Conservation (phyloP, 1,140 invertebrate genomes). For the Cheumatopsyche charites region DNA sequence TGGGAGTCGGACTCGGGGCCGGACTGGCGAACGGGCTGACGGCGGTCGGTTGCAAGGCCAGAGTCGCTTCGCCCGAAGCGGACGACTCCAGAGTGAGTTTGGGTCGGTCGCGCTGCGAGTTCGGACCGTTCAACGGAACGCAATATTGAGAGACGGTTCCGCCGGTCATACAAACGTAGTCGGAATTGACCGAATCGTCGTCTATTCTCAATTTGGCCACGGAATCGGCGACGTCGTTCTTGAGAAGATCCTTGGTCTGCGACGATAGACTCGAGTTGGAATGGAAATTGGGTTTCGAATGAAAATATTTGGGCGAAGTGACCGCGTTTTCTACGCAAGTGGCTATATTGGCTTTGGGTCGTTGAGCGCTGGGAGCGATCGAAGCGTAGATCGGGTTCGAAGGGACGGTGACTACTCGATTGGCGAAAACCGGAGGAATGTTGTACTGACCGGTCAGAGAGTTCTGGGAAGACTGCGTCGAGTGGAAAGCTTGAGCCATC, state of each 20-base stretch:
- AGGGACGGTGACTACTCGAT: constrained; percentile 58
- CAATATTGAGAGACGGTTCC: constrained; percentile 56
- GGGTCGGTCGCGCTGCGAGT: constrained; percentile 52
- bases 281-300: constrained; percentile 54
- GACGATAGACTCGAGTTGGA: constrained; percentile 45
- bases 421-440: constrained; percentile 55
- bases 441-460: constrained; percentile 53
- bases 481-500: constrained; percentile 48
- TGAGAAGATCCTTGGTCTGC: constrained; percentile 51
- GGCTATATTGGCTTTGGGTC: constrained; percentile 60
- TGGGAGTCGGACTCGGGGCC: constrained; percentile 61
- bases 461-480: no score
- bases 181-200: constrained; percentile 71
- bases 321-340: constrained; percentile 57
- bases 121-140: constrained; percentile 11
- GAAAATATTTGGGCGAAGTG: constrained; percentile 58
- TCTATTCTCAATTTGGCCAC: constrained; percentile 57
- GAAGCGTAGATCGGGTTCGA: constrained; percentile 62
- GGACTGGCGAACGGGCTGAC: constrained; percentile 54
- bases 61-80: constrained; percentile 26
- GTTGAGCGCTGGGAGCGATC: constrained; percentile 61
- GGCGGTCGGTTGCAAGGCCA: constrained; percentile 45
- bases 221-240: constrained; percentile 19
- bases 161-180: constrained; percentile 74
- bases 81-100: constrained; percentile 53